These are phyloP conservation scores for Aphis gossypii DNA, from an alignment of 1,140 invertebrate genomes.

Conservation along the genomic window DNA sequence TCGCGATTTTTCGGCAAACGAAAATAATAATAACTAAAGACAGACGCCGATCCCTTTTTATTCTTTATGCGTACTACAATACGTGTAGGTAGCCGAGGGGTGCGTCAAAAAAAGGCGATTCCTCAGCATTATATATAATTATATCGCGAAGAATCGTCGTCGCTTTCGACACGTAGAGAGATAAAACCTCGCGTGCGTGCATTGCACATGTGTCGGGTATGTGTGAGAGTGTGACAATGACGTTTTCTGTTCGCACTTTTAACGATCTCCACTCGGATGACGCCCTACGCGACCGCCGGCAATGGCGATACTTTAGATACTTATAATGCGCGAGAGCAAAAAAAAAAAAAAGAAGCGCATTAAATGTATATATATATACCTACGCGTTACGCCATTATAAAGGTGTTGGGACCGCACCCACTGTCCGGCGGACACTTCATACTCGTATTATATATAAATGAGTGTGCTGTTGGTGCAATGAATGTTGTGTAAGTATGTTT, in stretches of 20 bases:
- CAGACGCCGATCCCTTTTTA: not conserved
- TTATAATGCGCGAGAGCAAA: not conserved
- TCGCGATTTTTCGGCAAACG: not conserved
- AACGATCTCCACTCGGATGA: not conserved
- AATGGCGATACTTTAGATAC: not conserved
- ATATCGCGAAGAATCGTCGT: not conserved
- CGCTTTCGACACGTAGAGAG: not conserved
- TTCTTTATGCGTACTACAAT: not conserved
- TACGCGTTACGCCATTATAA: slow-evolving; percentile 20
- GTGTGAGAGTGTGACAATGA: not conserved
- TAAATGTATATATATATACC: not conserved
- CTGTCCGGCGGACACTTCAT: not conserved
- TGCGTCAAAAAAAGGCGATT: not conserved
- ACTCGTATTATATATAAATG: slow-evolving; percentile 9
- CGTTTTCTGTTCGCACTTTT: not conserved
- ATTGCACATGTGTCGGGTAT: not conserved
- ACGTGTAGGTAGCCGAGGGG: not conserved
- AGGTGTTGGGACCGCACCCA: not conserved
- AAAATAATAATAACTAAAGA: not conserved
- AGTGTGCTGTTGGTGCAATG: not conserved
- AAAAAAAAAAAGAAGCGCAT: not conserved
- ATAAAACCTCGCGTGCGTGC: not conserved
- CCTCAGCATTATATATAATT: slow-evolving; percentile 3
- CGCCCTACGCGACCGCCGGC: not conserved
- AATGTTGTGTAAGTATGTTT: not conserved